Base-by-base conservation (phyloP, 1,140 invertebrate genomes). In the Danaus melanippus region DNA sequence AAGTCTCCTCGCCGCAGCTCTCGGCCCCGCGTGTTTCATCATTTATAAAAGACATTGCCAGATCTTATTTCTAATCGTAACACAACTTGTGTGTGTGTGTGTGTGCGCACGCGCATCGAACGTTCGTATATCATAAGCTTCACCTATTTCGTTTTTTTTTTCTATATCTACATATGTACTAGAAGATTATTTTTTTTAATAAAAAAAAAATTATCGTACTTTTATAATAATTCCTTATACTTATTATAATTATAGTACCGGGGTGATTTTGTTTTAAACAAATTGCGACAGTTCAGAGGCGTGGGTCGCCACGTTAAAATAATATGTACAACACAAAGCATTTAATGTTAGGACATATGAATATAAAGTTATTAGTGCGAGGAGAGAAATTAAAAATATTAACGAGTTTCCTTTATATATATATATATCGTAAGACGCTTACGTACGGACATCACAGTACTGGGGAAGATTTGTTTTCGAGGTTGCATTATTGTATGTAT, bases 291-390 rank as follows among this genome's bases (percentile, higher is more conserved):
- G 60, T 60, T 54, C 50, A 53, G 56, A 64, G 53, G 60, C 60
- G 72, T 69, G 65, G 62, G 69, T 62, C 64, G 69, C 64, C 69
- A 65, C 71, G 68, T 71, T 80, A 71, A 79, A 76, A 76, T n/a
- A 74, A 74, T 76, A 83, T 86, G 83, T 86, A 86, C 83, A 86
- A 86, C 74, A 80, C 56, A 71, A 86, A 82, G 83, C 83, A 86
- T 86, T 86, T 86, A 86, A 84, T 86, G 84, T 86, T 86, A 83
- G 83, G 6, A 82, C 69, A 82, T 86, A 83, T 84, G 77, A 78
- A 80, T 80, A 76, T 84, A 82, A 81, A 78, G 73, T 84, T 83
- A 84, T 76, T 32, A 32, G 21, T 32, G 6, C 21, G 21, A 7
- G 21, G 21, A 32, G 21, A 32, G 21, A 32, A 32, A 32, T 32